Conservation (phyloP, 92 coral and sea anemone species). For the Actinernus sp. region DNA sequence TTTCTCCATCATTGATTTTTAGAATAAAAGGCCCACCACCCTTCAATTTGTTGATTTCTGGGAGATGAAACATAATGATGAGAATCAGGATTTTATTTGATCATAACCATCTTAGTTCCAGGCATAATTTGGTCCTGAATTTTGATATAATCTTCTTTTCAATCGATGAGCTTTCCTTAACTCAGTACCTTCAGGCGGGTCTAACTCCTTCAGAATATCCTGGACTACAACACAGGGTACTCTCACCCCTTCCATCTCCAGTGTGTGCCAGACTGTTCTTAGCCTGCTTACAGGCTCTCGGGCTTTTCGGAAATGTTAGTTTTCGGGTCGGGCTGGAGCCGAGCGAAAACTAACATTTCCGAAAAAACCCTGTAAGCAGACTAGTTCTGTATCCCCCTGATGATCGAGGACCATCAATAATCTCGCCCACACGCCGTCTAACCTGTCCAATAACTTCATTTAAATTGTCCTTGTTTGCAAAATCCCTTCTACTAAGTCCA, state of each 20-base stretch:
- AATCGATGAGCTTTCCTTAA: conserved; percentile 54
- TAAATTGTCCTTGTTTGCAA: conserved; percentile 3
- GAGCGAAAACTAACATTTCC: too few relatives aligned
- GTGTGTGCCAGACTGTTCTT: conserved; percentile 71
- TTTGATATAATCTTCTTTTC: conserved; percentile 48
- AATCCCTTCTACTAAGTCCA: conserved; percentile 43
- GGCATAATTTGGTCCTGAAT: conserved; percentile 36
- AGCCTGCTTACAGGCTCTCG: too few relatives aligned
- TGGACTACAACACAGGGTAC: conserved; percentile 67
- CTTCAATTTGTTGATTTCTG: too few relatives aligned
- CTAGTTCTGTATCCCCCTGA: conserved; percentile 67
- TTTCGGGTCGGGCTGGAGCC: too few relatives aligned
- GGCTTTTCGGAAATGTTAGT: too few relatives aligned
- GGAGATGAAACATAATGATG: conserved; percentile 68
- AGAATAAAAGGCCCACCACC: too few relatives aligned
- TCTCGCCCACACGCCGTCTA: conserved; percentile 28
- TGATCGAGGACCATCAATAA: conserved; percentile 67
- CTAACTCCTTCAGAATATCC: conserved; percentile 61
- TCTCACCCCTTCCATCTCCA: conserved; percentile 64
- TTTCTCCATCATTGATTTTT: too few relatives aligned
- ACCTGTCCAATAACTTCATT: conserved; percentile 10
- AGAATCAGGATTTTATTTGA: conserved; percentile 46
- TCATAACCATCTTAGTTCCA: too few relatives aligned
- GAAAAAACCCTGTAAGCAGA: too few relatives aligned
- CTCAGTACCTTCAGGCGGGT: conserved; percentile 43